These are phyloP conservation scores for Dascillus cervinus DNA, from an alignment of 2,888 invertebrate genomes.

Conservation along the genomic window DNA sequence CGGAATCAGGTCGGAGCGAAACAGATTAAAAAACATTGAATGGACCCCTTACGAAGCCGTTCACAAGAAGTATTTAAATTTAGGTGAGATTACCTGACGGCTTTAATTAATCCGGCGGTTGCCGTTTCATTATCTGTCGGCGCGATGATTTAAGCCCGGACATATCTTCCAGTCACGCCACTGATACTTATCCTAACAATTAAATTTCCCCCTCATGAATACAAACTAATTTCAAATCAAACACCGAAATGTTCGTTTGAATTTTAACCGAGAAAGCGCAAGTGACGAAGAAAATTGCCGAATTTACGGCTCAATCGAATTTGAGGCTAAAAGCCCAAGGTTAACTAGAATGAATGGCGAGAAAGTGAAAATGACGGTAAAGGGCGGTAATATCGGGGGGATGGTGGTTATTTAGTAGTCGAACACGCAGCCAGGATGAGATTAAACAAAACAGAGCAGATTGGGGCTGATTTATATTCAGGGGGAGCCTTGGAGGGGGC, in stretches of 20 bases:
- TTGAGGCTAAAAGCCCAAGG: slow-evolving; percentile 11
- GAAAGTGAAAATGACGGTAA: slow-evolving; percentile 22
- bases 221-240: no score
- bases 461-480: slow-evolving; percentile 27
- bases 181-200: neutral
- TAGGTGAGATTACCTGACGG: slow-evolving; percentile 50
- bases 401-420: slow-evolving; percentile 24
- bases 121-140: neutral
- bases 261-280: slow-evolving; percentile 11
- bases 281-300: slow-evolving; percentile 10
- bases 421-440: slow-evolving; percentile 22
- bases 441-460: slow-evolving; percentile 27
- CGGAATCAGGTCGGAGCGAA: slow-evolving; percentile 68
- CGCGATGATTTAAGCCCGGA: slow-evolving; percentile 1
- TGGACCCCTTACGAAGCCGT: slow-evolving; percentile 92
- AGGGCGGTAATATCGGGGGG: slow-evolving; percentile 18
- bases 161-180: neutral
- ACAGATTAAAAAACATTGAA: slow-evolving; percentile 77
- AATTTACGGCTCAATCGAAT: slow-evolving; percentile 11
- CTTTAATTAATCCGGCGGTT: neutral
- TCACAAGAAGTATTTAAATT: slow-evolving; percentile 86
- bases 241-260: slow-evolving; percentile 3
- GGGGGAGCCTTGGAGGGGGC: slow-evolving; percentile 18
- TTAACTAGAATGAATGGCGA: slow-evolving; percentile 16
- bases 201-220: no score